Percentiles rank a stretch among this genome's conserved stretches.
These are phyloP conservation scores for Nycticryphes semicollaris DNA, from an alignment of 2,113 vertebrate species.

Conservation along the genomic window DNA sequence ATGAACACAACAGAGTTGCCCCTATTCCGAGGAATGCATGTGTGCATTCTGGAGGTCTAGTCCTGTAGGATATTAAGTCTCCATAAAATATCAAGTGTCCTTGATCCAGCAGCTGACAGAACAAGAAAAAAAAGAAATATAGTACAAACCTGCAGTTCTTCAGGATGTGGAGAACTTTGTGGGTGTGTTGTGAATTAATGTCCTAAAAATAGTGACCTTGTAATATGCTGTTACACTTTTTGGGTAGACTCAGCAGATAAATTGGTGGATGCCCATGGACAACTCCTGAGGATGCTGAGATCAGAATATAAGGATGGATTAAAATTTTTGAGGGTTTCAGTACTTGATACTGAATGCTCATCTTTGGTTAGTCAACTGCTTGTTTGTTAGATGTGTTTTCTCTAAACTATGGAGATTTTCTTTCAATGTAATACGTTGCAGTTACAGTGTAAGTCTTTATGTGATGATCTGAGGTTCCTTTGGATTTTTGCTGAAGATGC, in stretches of 20 bases:
- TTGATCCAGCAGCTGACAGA: background rate
- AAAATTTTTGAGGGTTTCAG: background rate
- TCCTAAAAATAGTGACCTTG: background rate
- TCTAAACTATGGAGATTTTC: background rate
- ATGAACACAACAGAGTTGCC: background rate
- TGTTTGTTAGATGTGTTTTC: background rate
- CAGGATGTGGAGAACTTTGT: background rate
- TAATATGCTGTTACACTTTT: background rate
- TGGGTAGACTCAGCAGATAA: background rate
- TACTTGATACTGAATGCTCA: background rate
- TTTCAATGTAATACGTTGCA: background rate
- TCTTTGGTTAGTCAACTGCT: background rate
- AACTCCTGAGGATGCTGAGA: background rate
- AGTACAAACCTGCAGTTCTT: background rate
- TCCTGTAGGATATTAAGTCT: background rate
- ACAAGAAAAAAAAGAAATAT: background rate
- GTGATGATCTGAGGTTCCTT: background rate
- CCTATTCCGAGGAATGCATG: background rate
- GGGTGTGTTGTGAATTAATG: background rate
- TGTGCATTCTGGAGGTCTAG: background rate
- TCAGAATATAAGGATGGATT: background rate
- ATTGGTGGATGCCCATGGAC: background rate
- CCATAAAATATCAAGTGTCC: background rate
- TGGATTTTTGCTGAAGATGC: background rate
- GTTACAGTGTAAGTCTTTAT: background rate